Evolutionary conservation across 1,140 invertebrate species (phyloP), one percentile per base, ranked within the genome.

Genomic region (Drosophila arawakana): DNA sequence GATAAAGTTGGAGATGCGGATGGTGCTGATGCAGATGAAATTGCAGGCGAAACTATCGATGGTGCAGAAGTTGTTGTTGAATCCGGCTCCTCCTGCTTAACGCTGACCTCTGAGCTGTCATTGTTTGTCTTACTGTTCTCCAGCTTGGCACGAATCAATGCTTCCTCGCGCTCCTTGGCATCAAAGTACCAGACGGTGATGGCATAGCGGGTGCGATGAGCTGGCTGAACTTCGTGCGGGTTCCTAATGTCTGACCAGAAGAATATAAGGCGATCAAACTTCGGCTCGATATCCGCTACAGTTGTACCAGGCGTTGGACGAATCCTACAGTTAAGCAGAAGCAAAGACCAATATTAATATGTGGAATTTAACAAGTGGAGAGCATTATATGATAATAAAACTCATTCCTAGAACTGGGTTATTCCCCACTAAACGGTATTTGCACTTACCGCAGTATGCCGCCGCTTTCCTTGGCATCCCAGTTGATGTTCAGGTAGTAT

Each of bases 141-240:
- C 50, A 90, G 44, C 55, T 91, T 91, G 15, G 82, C 90, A 37
- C 90, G 78, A 80, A 82, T 88, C 6, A 95, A 94, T 39, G 97
- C 97, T 83, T 95, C 94, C 86, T 95, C 95, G 81, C 97, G 94
- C 93, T 98, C 97, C 69, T 95, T 95, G 0, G 96, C 95, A 93
- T 98, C 98, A 92, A 98, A 98, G 92, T 99, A 99, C 98, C 98
- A 99, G 44, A 99, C 94, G 11, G 98, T 99, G 46, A 99, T 98
- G 7, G 98, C 98, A 92, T 98, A 98, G 93, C 94, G 96, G 15
- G 97, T 97, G 82, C 95, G 94, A 90, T 94, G 97, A 1, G 98
- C 96, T 3, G 98, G 98, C 92, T 98, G 96, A 0, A 99, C 98
- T 94, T 99, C 98, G 92, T 99, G 98, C 1, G 98, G 98, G 94